Evolutionary conservation across 1,140 invertebrate genomes (phyloP).

Genomic region (Rhagoletis pomonella): DNA sequence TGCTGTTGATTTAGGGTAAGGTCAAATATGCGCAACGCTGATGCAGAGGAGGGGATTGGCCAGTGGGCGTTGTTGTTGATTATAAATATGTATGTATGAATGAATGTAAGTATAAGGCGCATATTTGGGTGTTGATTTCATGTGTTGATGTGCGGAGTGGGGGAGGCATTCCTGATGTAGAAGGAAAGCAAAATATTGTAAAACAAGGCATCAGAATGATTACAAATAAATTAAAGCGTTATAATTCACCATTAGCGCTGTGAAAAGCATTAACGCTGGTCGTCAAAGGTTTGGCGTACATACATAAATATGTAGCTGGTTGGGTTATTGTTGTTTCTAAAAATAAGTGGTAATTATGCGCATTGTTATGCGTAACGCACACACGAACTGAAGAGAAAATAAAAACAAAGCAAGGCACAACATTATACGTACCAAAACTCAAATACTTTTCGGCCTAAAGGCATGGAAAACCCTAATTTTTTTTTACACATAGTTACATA

Average conservation of each 20-base stretch:
- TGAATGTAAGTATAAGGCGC: neutral
- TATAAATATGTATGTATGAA: neutral
- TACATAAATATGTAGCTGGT: too few species aligned
- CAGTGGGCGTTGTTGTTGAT: too few species aligned
- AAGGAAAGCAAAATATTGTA: too few species aligned
- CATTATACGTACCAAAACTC: too few species aligned
- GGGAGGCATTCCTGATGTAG: too few species aligned
- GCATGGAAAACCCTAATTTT: too few species aligned
- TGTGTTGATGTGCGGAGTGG: neutral
- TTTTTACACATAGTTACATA: neutral
- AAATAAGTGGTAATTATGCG: conserved; percentile 44
- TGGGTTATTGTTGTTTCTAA: neutral
- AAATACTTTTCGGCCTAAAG: neutral
- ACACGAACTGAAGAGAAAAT: neutral
- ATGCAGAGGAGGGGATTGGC: too few species aligned
- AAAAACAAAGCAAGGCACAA: neutral
- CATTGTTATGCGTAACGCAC: conserved; percentile 18
- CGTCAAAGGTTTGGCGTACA: neutral
- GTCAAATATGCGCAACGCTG: neutral
- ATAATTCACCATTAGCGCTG: neutral
- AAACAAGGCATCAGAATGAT: neutral
- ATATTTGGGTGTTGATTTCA: neutral
- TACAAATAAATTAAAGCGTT: conserved; percentile 17
- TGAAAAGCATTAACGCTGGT: neutral
- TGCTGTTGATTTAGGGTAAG: neutral